Conservation (phyloP, 1,140 invertebrate species). For the Magallana gigas region DNA sequence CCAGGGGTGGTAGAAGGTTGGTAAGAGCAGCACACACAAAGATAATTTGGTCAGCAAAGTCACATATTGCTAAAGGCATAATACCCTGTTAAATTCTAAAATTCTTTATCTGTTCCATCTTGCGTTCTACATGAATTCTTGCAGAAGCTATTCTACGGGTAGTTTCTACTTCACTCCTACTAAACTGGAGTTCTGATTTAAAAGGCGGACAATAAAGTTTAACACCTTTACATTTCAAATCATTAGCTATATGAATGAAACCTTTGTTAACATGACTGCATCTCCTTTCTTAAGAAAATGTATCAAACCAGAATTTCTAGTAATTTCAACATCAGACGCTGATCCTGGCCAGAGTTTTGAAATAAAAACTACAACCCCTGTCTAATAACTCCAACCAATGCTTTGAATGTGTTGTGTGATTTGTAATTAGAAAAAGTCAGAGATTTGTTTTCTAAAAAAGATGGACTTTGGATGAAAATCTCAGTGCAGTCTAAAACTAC, state of each 20-base stretch:
- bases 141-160: conserved; percentile 43
- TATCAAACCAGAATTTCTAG: no score
- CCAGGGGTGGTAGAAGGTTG: conserved; percentile 13
- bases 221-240: no score
- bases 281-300: background rate
- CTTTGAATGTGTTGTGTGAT: conserved; percentile 57
- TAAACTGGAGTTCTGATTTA: no score
- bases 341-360: conserved; percentile 41
- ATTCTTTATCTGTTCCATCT: conserved; percentile 56
- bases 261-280: no score
- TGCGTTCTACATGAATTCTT: conserved; percentile 48
- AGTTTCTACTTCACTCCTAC: conserved; percentile 22
- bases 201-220: no score
- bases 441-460: conserved; percentile 48
- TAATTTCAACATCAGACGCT: conserved; percentile 39
- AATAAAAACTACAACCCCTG: conserved; percentile 46
- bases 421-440: conserved; percentile 58
- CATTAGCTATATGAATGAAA: no score
- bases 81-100: conserved; percentile 44
- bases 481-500: conserved; percentile 56
- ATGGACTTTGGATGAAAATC: conserved; percentile 57
- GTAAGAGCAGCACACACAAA: no score
- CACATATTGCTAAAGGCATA: no score
- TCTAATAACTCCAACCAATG: conserved; percentile 51
- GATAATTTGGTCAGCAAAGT: no score